Percentiles rank a stretch among this genome's conserved stretches.
phyloP scores from a whole-genome alignment of 2,797 vertebrate species.

The Enteromius paludinosus region DNA sequence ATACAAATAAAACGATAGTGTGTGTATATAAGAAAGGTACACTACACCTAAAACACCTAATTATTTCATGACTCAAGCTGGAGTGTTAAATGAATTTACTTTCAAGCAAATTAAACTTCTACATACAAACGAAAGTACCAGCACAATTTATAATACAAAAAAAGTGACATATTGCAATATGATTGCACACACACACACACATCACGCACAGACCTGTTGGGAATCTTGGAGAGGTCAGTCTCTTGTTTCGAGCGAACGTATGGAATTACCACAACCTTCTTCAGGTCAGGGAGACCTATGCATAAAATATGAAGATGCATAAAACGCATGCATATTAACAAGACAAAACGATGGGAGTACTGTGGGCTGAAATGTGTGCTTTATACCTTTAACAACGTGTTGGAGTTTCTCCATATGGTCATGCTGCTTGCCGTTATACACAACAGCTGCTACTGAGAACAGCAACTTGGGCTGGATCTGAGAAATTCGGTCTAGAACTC shows the following conservation, averaged over 20 bases:
- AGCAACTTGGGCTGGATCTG: conserved; percentile 96
- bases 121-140: not conserved
- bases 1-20: too few relatives aligned
- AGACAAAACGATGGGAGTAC: not conserved
- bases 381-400: conserved; percentile 91
- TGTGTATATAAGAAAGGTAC: not conserved
- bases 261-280: conserved; percentile 91
- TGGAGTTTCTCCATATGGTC: conserved; percentile 92
- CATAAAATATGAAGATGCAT: not conserved
- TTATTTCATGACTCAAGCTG: not conserved
- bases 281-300: conserved; percentile 89
- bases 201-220: conserved; percentile 83
- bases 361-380: not conserved
- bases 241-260: conserved; percentile 83
- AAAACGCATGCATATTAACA: not conserved
- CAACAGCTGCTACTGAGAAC: conserved; percentile 92
- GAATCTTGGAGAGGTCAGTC: conserved; percentile 89
- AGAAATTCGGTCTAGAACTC: conserved; percentile 94
- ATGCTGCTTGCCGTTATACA: conserved; percentile 93
- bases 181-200: not conserved
- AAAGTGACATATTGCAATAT: not conserved
- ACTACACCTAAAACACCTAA: not conserved
- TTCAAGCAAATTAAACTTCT: not conserved
- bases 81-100: not conserved
- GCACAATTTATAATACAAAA: not conserved